Base-by-base conservation (phyloP, 2,797 vertebrate species). In the Petrocephalus sullivani region DNA sequence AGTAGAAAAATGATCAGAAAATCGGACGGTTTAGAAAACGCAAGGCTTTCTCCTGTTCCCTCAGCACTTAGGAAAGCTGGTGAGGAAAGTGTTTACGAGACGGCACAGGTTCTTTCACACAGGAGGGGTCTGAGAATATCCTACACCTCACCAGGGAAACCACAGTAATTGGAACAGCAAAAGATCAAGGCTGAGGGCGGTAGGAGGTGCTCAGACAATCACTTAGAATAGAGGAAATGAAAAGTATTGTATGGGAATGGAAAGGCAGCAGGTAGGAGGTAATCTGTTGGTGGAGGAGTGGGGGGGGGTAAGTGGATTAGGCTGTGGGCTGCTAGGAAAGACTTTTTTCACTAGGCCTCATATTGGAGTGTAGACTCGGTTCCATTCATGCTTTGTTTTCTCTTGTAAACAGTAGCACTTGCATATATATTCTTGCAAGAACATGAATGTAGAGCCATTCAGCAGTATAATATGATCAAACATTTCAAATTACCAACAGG, bases 211-310 rank as follows among this genome's bases (percentile, higher is more conserved):
- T 86, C 37, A 46, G 67, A 78, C 67, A 54, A 21, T 37, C 56
- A 14, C 85, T 81, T 61, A 87, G 54, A 37, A 49, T 12, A 21
- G 88, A 82, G 67, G 88, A 89, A 89, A 89, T 89, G 85, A 82
- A 85, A 12, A 82, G 56, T 54, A 87, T 81, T 89, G 67, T 89
- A 89, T 82, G 78, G 37, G 56, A 89, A 61, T n/a, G 46, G 88
- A 21, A 49, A 67, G 61, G 58, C 61, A 41, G 82, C 23, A 54
- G 58, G 87, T 51, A 53, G 82, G 87, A 56, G 60, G 82, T 56
- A 64, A 71, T 85, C 87, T 88, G n/a, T 28, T 28, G 19, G 10
- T 10, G 1, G 23, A n/a, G n/a, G 37, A 37, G 41, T 49, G 23
- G 71, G 60, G 67, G 28, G 82, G 60, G 60, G 46, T 85, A 8